These are phyloP conservation scores for Merluccius polli DNA, from an alignment of 2,797 vertebrate genomes.

Conservation along the genomic window DNA sequence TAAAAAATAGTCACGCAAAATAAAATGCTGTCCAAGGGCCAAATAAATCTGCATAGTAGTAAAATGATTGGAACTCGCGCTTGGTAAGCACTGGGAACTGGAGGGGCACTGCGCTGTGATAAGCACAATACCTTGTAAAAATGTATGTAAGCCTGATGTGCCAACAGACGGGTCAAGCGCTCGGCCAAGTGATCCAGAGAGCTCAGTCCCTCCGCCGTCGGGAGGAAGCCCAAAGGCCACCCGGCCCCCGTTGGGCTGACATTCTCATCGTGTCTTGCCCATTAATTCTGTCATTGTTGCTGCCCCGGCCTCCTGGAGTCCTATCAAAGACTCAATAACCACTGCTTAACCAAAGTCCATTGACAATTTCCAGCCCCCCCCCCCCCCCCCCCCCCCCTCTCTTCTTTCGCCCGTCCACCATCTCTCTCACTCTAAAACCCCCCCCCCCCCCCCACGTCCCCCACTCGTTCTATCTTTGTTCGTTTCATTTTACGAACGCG, in stretches of 20 bases:
- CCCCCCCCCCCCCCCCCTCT: constrained; percentile 16
- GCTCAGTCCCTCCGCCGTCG: constrained; percentile 65
- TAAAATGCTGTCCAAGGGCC: background rate
- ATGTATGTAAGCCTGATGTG: constrained; percentile 51
- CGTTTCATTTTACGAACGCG: background rate
- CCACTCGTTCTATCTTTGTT: background rate
- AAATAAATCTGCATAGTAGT: background rate
- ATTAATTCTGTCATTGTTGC: constrained; percentile 82
- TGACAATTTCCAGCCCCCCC: constrained; percentile 50
- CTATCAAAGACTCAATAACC: constrained; percentile 78
- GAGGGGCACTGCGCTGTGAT: constrained; percentile 20
- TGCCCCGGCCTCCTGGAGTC: constrained; percentile 74
- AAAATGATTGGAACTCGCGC: background rate
- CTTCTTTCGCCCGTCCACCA: constrained; percentile 7
- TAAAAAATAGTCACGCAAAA: background rate
- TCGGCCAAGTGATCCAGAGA: constrained; percentile 57
- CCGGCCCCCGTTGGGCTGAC: constrained; percentile 71
- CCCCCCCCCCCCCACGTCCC: constrained; percentile 19
- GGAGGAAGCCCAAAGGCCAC: constrained; percentile 72
- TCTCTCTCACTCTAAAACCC: constrained; percentile 4
- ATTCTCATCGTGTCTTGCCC: constrained; percentile 77
- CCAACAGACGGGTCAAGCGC: constrained; percentile 65
- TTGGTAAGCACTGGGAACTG: constrained; percentile 26
- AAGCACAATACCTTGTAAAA: constrained; percentile 37
- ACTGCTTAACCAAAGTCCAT: constrained; percentile 76